Base-by-base conservation (phyloP, 2,797 vertebrate species). In the Sebastes steindachneri region DNA sequence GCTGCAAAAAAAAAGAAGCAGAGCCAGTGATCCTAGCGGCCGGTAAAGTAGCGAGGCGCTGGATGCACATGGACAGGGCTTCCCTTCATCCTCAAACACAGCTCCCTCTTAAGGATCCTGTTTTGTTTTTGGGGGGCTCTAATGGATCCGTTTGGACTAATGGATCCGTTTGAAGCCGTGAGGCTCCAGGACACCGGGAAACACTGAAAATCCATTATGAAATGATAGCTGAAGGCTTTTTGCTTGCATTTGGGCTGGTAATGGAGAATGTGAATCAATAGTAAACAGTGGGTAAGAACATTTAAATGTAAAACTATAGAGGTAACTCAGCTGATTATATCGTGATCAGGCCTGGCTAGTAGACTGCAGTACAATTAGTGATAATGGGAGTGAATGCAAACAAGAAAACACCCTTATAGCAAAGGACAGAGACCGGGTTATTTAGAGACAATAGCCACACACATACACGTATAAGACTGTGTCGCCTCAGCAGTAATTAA, bases 41-140 rank as follows among this genome's bases (percentile, higher is more conserved):
- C 3, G 51, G 77, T 45, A 23, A 69, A 85, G 80, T 45, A 66
- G 73, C 12, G 64, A 80, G 68, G 80, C 28, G 11, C 68, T 91
- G 92, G 91, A 70, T 94, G 92, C 93, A 93, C 93, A 88, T 78
- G 86, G 83, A 95, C 93, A 94, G 92, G 81, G 82, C 84, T 71
- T 87, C 77, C 86, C 91, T 93, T 94, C 85, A 92, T 92, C 79
- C 80, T 87, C 58, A 65, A 85, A 73, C 72, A 58, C 29, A 15
- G 82, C 79, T 81, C 58, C 87, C 75, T 90, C 89, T 83, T 66
- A 77, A 79, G 79, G 87, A 92, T 91, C 88, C 85, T 88, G 85
- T 94, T 93, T 93, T 77, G 85, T 88, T 91, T 91, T 86, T 83
- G 23, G 58, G 62, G 62, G 84, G 73, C 77, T 83, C 79, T 93